Percentiles rank a stretch among this genome's conserved stretches.
Evolutionary conservation across 2,888 invertebrate genomes (phyloP).

Genomic region (Bombylius discolor): DNA sequence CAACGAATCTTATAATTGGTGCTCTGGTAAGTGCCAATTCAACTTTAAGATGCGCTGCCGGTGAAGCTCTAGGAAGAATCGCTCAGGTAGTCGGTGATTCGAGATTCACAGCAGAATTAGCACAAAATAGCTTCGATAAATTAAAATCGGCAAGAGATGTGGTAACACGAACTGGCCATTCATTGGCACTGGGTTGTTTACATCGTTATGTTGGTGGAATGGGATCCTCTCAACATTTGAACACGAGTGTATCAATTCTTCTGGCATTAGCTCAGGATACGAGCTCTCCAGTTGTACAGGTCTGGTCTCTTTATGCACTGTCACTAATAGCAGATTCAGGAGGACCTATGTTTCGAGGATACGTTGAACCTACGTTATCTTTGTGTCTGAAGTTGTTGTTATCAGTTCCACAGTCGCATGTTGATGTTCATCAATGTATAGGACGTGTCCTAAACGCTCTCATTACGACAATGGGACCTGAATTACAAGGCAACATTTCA

Average conservation of each 20-base stretch:
- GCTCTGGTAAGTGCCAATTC: constrained; percentile 63
- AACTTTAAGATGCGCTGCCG: constrained; percentile 82
- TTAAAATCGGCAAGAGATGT: constrained; percentile 78
- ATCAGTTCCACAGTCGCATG: constrained; percentile 78
- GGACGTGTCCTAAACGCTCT: constrained; percentile 87
- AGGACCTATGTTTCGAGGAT: constrained; percentile 96
- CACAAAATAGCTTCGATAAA: constrained; percentile 80
- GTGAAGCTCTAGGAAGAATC: constrained; percentile 87
- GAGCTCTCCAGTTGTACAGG: constrained; percentile 89
- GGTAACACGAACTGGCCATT: constrained; percentile 73
- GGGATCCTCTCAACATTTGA: constrained; percentile 88
- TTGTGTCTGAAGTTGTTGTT: constrained; percentile 80
- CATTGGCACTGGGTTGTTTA: constrained; percentile 87
- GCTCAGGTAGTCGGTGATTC: constrained; percentile 81
- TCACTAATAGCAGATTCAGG: constrained; percentile 94
- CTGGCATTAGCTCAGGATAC: constrained; percentile 89
- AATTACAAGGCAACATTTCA: constrained; percentile 73
- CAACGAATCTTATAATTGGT: constrained; percentile 65
- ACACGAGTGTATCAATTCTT: constrained; percentile 87
- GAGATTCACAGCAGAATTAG: constrained; percentile 76
- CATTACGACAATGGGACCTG: constrained; percentile 96
- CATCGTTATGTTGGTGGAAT: constrained; percentile 92
- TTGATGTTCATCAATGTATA: constrained; percentile 85
- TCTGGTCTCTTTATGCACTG: constrained; percentile 93
- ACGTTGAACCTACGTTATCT: constrained; percentile 87